These are phyloP conservation scores for Epinephelus moara DNA, from an alignment of 2,113 vertebrate species.

Conservation along the genomic window DNA sequence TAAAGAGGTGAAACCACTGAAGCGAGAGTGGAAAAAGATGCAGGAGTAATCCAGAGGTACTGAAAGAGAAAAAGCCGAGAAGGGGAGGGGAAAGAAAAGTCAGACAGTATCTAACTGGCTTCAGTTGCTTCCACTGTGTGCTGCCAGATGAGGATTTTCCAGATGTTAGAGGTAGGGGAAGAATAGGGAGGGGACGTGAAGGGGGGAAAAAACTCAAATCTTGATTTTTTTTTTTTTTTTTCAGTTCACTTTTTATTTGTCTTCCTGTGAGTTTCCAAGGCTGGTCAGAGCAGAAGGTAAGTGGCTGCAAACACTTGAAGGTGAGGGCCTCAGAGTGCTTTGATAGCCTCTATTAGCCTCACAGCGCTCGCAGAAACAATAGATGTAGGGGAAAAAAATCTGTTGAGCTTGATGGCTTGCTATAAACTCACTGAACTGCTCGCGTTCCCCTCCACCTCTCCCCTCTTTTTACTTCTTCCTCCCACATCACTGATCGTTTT, in stretches of 20 bases:
- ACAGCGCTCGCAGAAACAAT: neutral
- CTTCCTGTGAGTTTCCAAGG: constrained; percentile 46
- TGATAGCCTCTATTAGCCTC: constrained; percentile 48
- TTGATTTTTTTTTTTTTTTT: neutral
- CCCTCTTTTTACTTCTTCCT: constrained; percentile 33
- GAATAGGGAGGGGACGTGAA: constrained; percentile 10
- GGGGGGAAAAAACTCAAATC: neutral
- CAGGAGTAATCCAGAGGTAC: constrained; percentile 51
- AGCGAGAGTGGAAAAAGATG: constrained; percentile 39
- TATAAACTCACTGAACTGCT: constrained; percentile 62
- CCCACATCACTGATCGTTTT: constrained; percentile 47
- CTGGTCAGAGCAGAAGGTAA: constrained; percentile 21
- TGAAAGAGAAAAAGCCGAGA: constrained; percentile 50
- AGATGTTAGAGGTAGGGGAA: constrained; percentile 61
- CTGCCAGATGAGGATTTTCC: constrained; percentile 71
- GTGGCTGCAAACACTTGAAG: constrained; percentile 17
- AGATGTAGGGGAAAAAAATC: neutral
- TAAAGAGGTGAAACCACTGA: constrained; percentile 13
- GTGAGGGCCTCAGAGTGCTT: constrained; percentile 31
- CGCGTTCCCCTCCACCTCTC: constrained; percentile 26
- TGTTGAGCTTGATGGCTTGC: constrained; percentile 17
- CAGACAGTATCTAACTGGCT: constrained; percentile 54
- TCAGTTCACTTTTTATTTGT: constrained; percentile 32
- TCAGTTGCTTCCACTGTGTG: constrained; percentile 38
- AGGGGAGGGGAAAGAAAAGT: constrained; percentile 29